Base-by-base conservation (phyloP, 2,113 vertebrate genomes). In the Todiramphus chloris region DNA sequence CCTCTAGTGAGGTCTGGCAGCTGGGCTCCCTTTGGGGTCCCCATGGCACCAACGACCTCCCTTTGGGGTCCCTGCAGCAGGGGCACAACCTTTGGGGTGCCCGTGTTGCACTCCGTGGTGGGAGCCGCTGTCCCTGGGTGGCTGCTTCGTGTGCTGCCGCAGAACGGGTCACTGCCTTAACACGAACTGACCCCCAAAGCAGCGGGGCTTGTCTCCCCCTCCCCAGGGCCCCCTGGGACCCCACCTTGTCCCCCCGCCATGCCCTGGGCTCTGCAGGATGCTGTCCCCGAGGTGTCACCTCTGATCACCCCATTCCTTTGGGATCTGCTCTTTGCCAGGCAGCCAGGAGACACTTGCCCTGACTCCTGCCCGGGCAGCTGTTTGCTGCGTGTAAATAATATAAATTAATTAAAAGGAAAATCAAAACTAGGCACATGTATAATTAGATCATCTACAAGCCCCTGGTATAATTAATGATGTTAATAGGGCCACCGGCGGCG, bases 401-500 rank as follows among this genome's bases (percentile, higher is more conserved):
- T 56, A 39, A 60, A 94, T 97, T 95, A 97, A 97, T 97, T 97
- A 94, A 74, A 83, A n/a, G 84, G 83, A 62, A 93, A 94, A 96
- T 97, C 95, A 93, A 83, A 94, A 66, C 84, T 11, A 13, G 59
- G 43, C 96, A 87, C 55, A 30, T 35, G 89, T 20, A 4, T 97
- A 97, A 97, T 97, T 73, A 95, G 87, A 91, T 96, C 89, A 95
- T 83, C 92, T 74, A 6, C 67, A 9, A 85, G 69, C 66, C 67
- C 74, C 77, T 78, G 91, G 44, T 67, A 60, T 93, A 76, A 95
- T 97, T 96, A 96, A 92, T 96, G 70, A 76, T 23, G 76, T 60
- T 97, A 94, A 93, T 70, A 5, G 69, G 39, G 79, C 68, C 0
- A 50, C 82, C 75, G 48, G 81, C 39, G 20, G 67, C 2, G 79